Conservation (phyloP, 2,797 vertebrate genomes). For the Coccyzus lansbergi region DNA sequence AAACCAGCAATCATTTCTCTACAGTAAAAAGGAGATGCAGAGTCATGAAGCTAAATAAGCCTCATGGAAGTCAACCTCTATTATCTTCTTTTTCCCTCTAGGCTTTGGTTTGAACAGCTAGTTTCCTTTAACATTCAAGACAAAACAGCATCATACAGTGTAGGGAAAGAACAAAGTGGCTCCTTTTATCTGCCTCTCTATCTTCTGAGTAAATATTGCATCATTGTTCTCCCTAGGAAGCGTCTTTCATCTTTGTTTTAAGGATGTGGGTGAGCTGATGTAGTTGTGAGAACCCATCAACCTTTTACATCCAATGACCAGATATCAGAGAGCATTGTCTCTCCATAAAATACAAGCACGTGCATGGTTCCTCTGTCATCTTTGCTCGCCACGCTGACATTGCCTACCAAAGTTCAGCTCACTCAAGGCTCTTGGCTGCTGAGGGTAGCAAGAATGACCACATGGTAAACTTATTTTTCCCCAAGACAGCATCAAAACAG, state of each 20-base stretch:
- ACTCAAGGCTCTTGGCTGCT: background rate
- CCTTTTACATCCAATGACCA: background rate
- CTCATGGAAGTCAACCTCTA: background rate
- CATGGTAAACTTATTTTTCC: rapidly evolving
- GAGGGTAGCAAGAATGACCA: background rate
- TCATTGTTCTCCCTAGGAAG: conserved; percentile 1
- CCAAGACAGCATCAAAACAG: background rate
- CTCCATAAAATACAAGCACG: background rate
- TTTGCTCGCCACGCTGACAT: background rate
- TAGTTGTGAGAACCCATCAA: background rate
- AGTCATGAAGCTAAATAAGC: background rate
- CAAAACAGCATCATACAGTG: background rate
- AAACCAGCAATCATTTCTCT: background rate
- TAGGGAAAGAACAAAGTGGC: background rate
- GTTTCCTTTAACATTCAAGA: conserved; percentile 2
- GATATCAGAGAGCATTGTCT: background rate
- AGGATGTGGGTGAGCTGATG: background rate
- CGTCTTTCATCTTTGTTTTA: conserved; percentile 34
- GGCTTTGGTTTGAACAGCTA: background rate
- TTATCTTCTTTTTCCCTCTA: background rate
- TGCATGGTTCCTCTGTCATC: background rate
- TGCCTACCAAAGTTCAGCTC: background rate
- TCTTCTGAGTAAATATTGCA: conserved; percentile 42
- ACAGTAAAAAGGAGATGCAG: background rate
- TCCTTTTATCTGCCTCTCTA: conserved; percentile 33